phyloP scores from a whole-genome alignment of 2,888 invertebrate species.

The Argynnis bischoffii region DNA sequence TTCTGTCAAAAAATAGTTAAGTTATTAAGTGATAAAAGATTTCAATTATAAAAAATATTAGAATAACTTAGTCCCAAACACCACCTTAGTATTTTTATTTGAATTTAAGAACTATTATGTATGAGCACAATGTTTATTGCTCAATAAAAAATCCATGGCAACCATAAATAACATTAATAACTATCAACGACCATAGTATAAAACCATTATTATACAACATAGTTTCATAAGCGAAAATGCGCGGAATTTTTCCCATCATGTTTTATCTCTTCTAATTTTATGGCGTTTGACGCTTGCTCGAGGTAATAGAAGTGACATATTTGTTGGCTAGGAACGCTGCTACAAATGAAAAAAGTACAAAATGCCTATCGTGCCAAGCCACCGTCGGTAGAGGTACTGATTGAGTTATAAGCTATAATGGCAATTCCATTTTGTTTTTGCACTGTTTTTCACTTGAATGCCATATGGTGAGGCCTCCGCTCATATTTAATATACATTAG shows the following conservation, averaged over 20 bases:
- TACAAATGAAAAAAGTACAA: constrained; percentile 74
- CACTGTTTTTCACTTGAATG: constrained; percentile 75
- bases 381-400: constrained; percentile 59
- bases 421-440: constrained; percentile 76
- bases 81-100: too few species aligned
- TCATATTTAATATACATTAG: constrained; percentile 79
- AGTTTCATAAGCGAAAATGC: constrained; percentile 45
- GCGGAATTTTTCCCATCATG: constrained; percentile 59
- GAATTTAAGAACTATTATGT: too few species aligned
- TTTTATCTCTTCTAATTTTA: constrained; percentile 59
- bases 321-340: constrained; percentile 62
- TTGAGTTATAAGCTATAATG: constrained; percentile 81
- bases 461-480: constrained; percentile 56
- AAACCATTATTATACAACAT: constrained; percentile 22
- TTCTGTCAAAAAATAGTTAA: too few species aligned
- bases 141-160: neutral
- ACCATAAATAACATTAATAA: constrained; percentile 22
- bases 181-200: constrained; percentile 29
- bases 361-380: constrained; percentile 68
- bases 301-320: constrained; percentile 59
- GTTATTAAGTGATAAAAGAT: too few species aligned
- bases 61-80: too few species aligned
- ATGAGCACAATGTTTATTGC: too few species aligned
- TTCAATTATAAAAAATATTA: too few species aligned
- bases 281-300: constrained; percentile 52